phyloP scores from a whole-genome alignment of 2,888 invertebrate species.

The Penaeus monodon region DNA sequence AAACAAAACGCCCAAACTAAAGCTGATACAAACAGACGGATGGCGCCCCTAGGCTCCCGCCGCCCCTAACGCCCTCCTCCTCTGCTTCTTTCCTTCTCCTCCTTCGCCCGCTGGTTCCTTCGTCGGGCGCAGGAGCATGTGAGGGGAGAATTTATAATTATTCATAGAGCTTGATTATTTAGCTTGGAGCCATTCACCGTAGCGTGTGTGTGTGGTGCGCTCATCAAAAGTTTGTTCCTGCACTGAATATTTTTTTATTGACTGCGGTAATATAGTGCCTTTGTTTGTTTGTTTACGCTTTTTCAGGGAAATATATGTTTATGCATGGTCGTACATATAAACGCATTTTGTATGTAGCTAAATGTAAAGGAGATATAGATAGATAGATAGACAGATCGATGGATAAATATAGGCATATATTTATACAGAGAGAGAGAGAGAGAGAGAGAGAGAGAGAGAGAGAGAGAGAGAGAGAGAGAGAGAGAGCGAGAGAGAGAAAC shows the following conservation, averaged over 20 bases:
- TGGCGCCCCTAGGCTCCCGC: not conserved
- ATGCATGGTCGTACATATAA: too few relatives aligned
- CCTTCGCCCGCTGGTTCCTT: not conserved
- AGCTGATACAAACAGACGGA: too few relatives aligned
- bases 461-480: slow-evolving; percentile 26
- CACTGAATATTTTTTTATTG: too few relatives aligned
- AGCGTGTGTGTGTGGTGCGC: too few relatives aligned
- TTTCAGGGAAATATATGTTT: not conserved
- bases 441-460: slow-evolving; percentile 15
- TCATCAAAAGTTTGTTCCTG: too few relatives aligned
- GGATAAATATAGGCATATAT: too few relatives aligned
- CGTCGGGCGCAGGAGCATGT: not conserved
- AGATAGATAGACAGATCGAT: not conserved
- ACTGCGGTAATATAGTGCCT: not conserved
- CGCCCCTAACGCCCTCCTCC: not conserved
- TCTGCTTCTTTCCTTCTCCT: not conserved
- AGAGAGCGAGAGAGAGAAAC: slow-evolving; percentile 1
- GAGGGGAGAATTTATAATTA: too few relatives aligned
- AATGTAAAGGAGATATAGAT: not conserved
- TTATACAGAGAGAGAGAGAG: not conserved
- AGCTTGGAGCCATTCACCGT: too few relatives aligned
- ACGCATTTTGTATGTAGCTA: not conserved
- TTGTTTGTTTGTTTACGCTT: not conserved
- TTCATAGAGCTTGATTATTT: too few relatives aligned
- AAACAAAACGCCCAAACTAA: too few relatives aligned